These are phyloP conservation scores for Drosophila paramelanica DNA, from an alignment of 2,888 invertebrate genomes.

Conservation along the genomic window DNA sequence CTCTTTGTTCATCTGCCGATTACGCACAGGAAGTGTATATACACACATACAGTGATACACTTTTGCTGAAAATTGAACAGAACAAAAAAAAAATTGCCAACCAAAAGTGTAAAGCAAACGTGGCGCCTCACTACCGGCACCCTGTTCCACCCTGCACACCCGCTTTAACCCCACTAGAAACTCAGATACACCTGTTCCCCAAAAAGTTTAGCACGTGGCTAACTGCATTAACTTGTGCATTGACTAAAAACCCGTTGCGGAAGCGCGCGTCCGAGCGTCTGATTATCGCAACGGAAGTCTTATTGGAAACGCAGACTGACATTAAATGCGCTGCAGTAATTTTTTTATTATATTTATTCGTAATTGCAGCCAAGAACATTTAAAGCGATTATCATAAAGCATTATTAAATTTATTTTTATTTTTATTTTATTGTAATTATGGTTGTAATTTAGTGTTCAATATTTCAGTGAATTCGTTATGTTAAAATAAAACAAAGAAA, in stretches of 20 bases:
- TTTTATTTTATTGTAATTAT: background rate
- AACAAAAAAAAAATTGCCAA: background rate
- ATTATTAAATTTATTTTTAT: background rate
- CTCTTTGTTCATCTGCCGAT: conserved; percentile 66
- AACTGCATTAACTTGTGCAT: conserved; percentile 17
- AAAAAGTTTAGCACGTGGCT: conserved; percentile 39
- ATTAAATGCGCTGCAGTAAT: conserved; percentile 5
- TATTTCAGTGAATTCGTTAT: too few species aligned
- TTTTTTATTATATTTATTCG: background rate
- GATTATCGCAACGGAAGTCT: conserved; percentile 37
- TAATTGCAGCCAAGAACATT: background rate
- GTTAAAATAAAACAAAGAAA: background rate
- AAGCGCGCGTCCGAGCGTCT: conserved; percentile 15
- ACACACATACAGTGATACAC: background rate
- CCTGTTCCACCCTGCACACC: background rate
- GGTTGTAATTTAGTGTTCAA: background rate
- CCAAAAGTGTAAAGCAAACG: background rate
- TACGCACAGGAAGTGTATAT: conserved; percentile 53
- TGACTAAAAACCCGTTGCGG: conserved; percentile 26
- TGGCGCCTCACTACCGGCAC: background rate
- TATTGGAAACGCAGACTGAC: conserved; percentile 2
- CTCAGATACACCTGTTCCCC: conserved; percentile 21
- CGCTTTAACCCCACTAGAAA: background rate
- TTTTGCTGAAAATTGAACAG: background rate
- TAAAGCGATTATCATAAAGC: background rate